A percentile compares a stretch with the other conserved stretches of the same genome.
phyloP scores from a whole-genome alignment of 2,888 invertebrate genomes.

The Pollenia angustigena region DNA sequence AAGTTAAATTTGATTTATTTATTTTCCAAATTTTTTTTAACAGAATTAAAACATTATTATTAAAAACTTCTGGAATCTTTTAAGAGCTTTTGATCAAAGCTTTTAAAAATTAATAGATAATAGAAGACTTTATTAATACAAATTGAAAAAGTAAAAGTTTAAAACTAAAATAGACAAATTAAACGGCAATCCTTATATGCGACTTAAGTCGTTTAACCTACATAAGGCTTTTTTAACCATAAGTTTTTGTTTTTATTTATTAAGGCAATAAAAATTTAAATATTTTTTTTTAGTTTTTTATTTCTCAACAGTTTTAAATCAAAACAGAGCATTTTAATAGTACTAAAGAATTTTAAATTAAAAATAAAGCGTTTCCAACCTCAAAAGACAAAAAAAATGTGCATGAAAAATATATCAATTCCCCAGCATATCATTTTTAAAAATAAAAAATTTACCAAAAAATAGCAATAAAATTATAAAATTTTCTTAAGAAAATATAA shows the following conservation, averaged over 20 bases:
- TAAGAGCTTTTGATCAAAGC: too few species aligned
- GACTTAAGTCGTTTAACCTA: neutral
- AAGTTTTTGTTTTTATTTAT: neutral
- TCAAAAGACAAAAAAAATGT: slow-evolving; percentile 23
- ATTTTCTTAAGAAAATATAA: slow-evolving; percentile 65
- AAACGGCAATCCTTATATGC: neutral
- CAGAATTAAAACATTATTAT: too few species aligned
- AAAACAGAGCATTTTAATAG: slow-evolving; percentile 71
- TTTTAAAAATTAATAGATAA: neutral
- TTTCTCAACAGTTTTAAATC: neutral
- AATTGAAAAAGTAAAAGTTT: neutral
- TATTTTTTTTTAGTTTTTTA: slow-evolving; percentile 5
- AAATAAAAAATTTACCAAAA: slow-evolving; percentile 44
- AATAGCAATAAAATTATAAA: slow-evolving; percentile 61
- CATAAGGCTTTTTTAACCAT: neutral
- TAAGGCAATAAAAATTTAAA: slow-evolving; percentile 23
- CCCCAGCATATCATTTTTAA: slow-evolving; percentile 73
- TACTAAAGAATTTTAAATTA: slow-evolving; percentile 62
- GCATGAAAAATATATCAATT: slow-evolving; percentile 71
- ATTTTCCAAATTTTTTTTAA: too few species aligned
- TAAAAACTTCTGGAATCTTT: too few species aligned
- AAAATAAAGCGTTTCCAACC: slow-evolving; percentile 43
- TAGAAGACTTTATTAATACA: neutral
- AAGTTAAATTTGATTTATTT: too few species aligned
- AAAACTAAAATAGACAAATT: neutral